phyloP scores from a whole-genome alignment of 37 sponge, comb jelly and placozoan genomes.

The Eunapius fragilis region DNA sequence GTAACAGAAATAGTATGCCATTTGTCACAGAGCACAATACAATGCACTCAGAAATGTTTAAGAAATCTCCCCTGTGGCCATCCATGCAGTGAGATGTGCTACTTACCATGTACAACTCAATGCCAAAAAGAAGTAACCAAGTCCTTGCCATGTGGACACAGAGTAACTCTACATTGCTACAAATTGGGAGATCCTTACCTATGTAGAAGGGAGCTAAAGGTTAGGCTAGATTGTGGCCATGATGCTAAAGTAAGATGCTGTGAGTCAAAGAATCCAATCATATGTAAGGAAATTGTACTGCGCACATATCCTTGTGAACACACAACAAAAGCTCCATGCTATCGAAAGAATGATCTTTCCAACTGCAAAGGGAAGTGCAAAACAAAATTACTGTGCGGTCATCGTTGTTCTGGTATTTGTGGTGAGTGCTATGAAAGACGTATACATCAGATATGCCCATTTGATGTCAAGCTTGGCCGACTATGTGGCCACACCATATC shows the following conservation, averaged over 20 bases:
- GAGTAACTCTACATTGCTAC: slow-evolving; percentile 14
- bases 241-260: slow-evolving; percentile 45
- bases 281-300: neutral
- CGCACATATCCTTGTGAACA: slow-evolving; percentile 46
- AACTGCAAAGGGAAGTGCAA: slow-evolving; percentile 43
- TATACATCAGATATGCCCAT: slow-evolving; percentile 42
- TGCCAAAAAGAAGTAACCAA: slow-evolving; percentile 34
- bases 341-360: neutral
- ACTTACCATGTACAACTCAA: slow-evolving; percentile 29
- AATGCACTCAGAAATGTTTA: slow-evolving; percentile 38
- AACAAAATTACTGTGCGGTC: slow-evolving; percentile 64
- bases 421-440: slow-evolving; percentile 26
- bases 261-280: slow-evolving; percentile 10
- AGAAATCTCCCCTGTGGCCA: slow-evolving; percentile 53
- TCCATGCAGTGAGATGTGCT: slow-evolving; percentile 51
- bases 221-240: slow-evolving; percentile 64
- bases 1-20: slow-evolving; percentile 9
- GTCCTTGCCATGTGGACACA: slow-evolving; percentile 65
- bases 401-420: slow-evolving; percentile 63
- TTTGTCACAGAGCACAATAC: neutral
- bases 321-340: slow-evolving; percentile 6
- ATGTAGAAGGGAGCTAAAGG: slow-evolving; percentile 29
- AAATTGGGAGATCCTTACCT: slow-evolving; percentile 4
- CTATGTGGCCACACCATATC: slow-evolving; percentile 47
- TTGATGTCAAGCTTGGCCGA: neutral